Evolutionary conservation across 2,888 invertebrate genomes (phyloP).

Genomic region (Perizoma affinitatum): DNA sequence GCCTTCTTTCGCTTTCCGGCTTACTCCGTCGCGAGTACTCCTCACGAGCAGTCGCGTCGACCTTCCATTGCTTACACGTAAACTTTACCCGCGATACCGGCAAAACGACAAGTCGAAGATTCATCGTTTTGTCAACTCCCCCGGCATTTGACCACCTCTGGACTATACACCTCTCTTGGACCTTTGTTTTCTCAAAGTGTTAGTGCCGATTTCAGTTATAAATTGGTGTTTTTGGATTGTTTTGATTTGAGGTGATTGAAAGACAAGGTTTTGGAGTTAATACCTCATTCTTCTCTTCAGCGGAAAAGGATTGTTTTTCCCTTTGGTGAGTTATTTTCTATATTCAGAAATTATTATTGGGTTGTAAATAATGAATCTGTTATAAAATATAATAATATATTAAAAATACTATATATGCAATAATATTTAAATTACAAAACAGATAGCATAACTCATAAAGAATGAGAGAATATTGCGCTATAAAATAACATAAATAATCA

Average conservation of each 20-base stretch:
- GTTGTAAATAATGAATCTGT: too few relatives aligned
- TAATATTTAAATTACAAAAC: too few relatives aligned
- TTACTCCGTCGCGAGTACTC: slow-evolving; percentile 71
- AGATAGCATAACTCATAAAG: too few relatives aligned
- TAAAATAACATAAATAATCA: slow-evolving; percentile 2
- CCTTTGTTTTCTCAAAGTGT: slow-evolving; percentile 60
- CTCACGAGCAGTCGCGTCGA: slow-evolving; percentile 51
- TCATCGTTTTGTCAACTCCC: slow-evolving; percentile 5
- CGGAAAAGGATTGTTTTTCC: slow-evolving; percentile 24
- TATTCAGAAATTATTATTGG: not conserved
- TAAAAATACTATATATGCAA: too few relatives aligned
- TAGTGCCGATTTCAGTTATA: slow-evolving; percentile 57
- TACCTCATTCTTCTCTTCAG: slow-evolving; percentile 33
- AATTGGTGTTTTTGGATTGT: slow-evolving; percentile 65
- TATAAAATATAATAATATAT: not conserved
- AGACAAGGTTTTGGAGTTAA: slow-evolving; percentile 19
- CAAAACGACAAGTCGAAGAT: slow-evolving; percentile 19
- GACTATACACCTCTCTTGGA: slow-evolving; percentile 23
- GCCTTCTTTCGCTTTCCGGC: slow-evolving; percentile 42
- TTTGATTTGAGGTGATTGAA: slow-evolving; percentile 57
- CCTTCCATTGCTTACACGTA: slow-evolving; percentile 42
- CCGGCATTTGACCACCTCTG: slow-evolving; percentile 38
- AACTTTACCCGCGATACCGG: slow-evolving; percentile 72
- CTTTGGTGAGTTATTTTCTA: slow-evolving; percentile 17
- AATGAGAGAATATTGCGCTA: too few relatives aligned